Base-by-base conservation (phyloP, 2,888 invertebrate species). In the Cheilosia vulpina region DNA sequence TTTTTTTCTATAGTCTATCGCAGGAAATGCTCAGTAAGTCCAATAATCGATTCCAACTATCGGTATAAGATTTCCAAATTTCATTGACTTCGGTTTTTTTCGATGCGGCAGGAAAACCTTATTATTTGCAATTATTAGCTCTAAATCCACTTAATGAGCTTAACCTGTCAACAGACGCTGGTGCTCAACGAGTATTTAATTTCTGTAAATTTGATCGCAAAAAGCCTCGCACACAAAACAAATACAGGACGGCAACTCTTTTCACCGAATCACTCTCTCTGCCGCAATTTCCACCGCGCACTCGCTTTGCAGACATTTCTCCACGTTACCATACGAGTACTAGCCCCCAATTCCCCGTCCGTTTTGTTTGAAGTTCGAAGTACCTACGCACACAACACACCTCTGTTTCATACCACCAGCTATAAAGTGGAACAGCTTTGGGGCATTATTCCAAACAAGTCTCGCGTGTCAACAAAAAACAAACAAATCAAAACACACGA, bases 271-370 rank as follows among this genome's bases (percentile, higher is more conserved):
- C 9, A 13, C 52, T 55, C 63, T 31, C 63, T 34, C 53, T 6
- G 1, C n/a, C 4, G 31, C 24, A 65, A 19, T 71, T 41, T 9
- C 38, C n/a, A 50, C 4, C 27, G 41, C 72, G 21, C 15, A 45
- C 45, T 62, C 63, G n/a, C 21, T 73, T 57, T 75, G 75, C 75
- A 75, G 65, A 65, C 57, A 24, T 73, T 57, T 73, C 73, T 47
- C 43, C 55, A 43, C 43, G 19, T n/a, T 11, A 19, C 7, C 19
- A 19, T 53, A n/a, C 6, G 19, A 24, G 7, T 53, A n/a, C 7
- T 31, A 24, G 7, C 53, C n/a, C 27, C 17, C 19, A 31, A 4
- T 27, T 68, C 57, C 57, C 57, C 58, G 47, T 21, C 57, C 6
- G n/a, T 34, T 65, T n/a, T 57, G 71, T 60, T 71, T 41, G 72